These are phyloP conservation scores for Scomberomorus guttatus DNA, from an alignment of 2,797 vertebrate species.

Conservation along the genomic window DNA sequence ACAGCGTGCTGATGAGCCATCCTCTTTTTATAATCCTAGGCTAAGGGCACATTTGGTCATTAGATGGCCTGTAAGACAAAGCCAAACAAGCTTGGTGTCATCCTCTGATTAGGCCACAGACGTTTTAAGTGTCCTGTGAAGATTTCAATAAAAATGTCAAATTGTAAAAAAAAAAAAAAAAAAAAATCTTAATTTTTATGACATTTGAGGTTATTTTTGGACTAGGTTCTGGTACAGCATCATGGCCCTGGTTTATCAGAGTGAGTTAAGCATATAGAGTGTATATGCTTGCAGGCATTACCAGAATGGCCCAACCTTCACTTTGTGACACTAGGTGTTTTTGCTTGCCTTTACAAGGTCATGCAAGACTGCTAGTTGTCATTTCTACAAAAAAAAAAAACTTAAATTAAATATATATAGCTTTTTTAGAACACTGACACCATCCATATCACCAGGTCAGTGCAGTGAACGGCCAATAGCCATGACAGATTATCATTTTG, in stretches of 20 bases:
- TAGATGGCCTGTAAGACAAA: constrained; percentile 48
- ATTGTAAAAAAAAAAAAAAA: not conserved
- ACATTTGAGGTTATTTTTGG: constrained; percentile 54
- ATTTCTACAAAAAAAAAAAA: constrained; percentile 30
- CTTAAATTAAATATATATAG: not conserved
- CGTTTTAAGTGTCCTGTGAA: constrained; percentile 36
- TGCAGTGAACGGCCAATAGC: constrained; percentile 43
- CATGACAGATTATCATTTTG: constrained; percentile 40
- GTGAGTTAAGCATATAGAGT: too few relatives aligned
- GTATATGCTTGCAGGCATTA: constrained; percentile 28
- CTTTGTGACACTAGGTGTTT: constrained; percentile 27
- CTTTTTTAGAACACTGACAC: constrained; percentile 24
- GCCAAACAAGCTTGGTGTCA: constrained; percentile 60
- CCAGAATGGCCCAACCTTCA: constrained; percentile 30
- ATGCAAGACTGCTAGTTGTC: constrained; percentile 3
- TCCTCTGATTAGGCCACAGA: constrained; percentile 76
- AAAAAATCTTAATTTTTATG: constrained; percentile 17
- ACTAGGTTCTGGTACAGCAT: constrained; percentile 11
- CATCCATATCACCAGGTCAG: constrained; percentile 35
- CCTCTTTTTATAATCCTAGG: constrained; percentile 43
- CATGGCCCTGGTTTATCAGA: constrained; percentile 13
- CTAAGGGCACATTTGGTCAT: constrained; percentile 48
- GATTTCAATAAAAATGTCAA: constrained; percentile 51
- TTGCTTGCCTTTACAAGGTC: constrained; percentile 38
- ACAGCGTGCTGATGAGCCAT: constrained; percentile 23